Percentiles rank a stretch among this genome's conserved stretches.
Conservation (phyloP, 1,140 invertebrate genomes). For the Habropoda laboriosa region DNA sequence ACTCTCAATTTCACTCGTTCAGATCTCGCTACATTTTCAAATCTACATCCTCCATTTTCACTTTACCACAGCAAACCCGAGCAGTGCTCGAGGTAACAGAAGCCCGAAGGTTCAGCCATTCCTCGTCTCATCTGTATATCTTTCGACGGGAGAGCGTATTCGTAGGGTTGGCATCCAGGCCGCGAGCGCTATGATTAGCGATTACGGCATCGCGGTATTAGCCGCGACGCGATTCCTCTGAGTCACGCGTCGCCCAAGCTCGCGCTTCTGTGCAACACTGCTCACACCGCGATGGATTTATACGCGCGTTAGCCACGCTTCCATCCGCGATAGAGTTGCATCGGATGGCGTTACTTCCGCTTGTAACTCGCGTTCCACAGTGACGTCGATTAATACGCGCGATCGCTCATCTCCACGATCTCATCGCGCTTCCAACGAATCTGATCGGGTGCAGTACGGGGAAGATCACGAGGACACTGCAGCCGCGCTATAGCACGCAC, state of each 20-base stretch:
- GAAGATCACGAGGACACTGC: not conserved
- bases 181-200: slow-evolving; percentile 71
- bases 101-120: not conserved
- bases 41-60: not conserved
- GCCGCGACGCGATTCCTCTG: slow-evolving; percentile 67
- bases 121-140: slow-evolving; percentile 1
- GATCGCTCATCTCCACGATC: not conserved
- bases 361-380: not conserved
- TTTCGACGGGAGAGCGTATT: not conserved
- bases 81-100: not conserved
- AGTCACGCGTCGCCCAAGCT: slow-evolving; percentile 26
- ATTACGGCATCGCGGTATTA: slow-evolving; percentile 75
- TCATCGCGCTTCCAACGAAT: not conserved
- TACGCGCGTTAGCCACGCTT: slow-evolving; percentile 36
- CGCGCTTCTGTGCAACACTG: slow-evolving; percentile 55
- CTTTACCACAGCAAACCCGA: too few species aligned
- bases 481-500: too few species aligned
- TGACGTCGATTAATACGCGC: not conserved
- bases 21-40: not conserved
- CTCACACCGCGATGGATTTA: slow-evolving; percentile 65
- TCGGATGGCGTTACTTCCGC: not conserved
- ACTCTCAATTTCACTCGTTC: not conserved
- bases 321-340: slow-evolving; percentile 10
- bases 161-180: not conserved
- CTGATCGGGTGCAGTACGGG: too few species aligned